Conservation (phyloP, 92 coral and sea anemone genomes). For the Epizoanthus rinbou region DNA sequence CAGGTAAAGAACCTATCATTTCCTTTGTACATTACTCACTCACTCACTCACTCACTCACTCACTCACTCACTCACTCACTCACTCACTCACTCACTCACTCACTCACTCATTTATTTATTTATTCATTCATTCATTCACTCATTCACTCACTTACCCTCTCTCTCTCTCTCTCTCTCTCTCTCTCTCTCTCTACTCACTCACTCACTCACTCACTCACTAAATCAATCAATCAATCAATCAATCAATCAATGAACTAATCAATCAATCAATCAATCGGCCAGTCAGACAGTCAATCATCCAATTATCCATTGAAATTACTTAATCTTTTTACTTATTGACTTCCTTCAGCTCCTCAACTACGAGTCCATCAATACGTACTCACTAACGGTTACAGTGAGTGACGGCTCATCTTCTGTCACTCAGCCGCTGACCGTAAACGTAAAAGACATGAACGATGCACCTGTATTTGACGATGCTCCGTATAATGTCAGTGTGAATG, state of each 20-base stretch:
- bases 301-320: not conserved
- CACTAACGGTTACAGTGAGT: conserved; percentile 63
- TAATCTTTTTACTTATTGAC: not conserved
- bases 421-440: conserved; percentile 62
- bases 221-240: not conserved
- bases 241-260: no score
- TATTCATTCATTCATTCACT: no score
- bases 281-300: not conserved
- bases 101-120: no score
- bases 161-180: no score
- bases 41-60: no score
- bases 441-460: conserved; percentile 59
- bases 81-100: no score
- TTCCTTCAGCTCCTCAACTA: conserved; percentile 59
- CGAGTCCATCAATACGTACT: conserved; percentile 67
- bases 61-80: no score
- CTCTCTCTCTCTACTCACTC: no score
- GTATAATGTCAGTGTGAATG: conserved; percentile 53
- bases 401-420: conserved; percentile 57
- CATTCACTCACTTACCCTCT: no score
- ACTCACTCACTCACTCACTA: no score
- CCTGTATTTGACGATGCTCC: conserved; percentile 56
- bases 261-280: no score
- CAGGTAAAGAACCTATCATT: conserved; percentile 30
- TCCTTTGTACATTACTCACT: not conserved